Evolutionary conservation across 2,797 vertebrate genomes (phyloP).

Genomic region (Phaenicophaeus curvirostris): DNA sequence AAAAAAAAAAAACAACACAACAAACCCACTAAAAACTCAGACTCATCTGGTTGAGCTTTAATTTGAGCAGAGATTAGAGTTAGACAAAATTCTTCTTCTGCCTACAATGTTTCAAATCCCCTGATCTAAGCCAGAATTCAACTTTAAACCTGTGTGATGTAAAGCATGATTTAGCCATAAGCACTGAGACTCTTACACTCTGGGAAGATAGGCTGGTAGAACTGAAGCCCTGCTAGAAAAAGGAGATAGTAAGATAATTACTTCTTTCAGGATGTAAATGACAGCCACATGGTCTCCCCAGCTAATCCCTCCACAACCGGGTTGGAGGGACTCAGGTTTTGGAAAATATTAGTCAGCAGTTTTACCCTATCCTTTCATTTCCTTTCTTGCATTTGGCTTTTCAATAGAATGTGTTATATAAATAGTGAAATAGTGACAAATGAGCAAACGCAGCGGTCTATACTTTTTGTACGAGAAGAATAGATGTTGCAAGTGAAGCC

Average conservation of each 20-base stretch:
- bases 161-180: neutral
- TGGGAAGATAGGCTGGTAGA: neutral
- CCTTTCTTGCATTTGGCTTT: neutral
- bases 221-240: neutral
- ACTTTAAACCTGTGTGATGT: neutral
- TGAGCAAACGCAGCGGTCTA: neutral
- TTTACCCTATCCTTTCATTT: rapidly evolving
- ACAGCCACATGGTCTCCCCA: neutral
- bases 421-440: neutral
- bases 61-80: constrained; percentile 11
- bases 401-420: neutral
- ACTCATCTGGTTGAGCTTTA: neutral
- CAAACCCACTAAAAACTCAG: neutral
- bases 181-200: neutral
- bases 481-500: neutral
- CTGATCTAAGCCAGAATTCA: neutral
- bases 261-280: neutral
- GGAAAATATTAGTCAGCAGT: neutral
- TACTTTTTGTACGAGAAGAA: neutral
- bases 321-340: neutral
- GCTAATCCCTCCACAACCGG: rapidly evolving
- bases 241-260: neutral
- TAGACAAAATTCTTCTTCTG: neutral
- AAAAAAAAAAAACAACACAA: neutral
- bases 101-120: neutral